Conservation (phyloP, 1,140 invertebrate genomes). For the Drosophila melanogaster region Release_6_plus_ISO1_MT NT_033779.5:5046501-5047000, state of each 20-base stretch:
- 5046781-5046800: conserved; percentile 90
- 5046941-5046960: conserved; percentile 92
- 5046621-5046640: conserved; percentile 17
- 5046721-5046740: conserved; percentile 87
- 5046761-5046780: conserved; percentile 89
- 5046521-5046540: conserved; percentile 20
- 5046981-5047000: conserved; percentile 7
- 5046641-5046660: conserved; percentile 49
- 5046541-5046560: conserved; percentile 25
- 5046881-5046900: conserved; percentile 89
- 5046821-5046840: conserved; percentile 88
- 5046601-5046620: conserved; percentile 52
- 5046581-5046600: conserved; percentile 55
- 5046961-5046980: conserved; percentile 88
- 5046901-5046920: conserved; percentile 91
- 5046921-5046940: conserved; percentile 90
- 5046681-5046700: conserved; percentile 76
- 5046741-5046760: conserved; percentile 90
- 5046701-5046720: conserved; percentile 81
- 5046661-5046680: conserved; percentile 17
- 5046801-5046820: conserved; percentile 88
- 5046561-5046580: conserved; percentile 73
- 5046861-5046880: conserved; percentile 88
- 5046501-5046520: conserved; percentile 49
- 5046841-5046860: conserved; percentile 88